Conservation (phyloP, 2,797 vertebrate species). For the Oryzias sinensis region DNA sequence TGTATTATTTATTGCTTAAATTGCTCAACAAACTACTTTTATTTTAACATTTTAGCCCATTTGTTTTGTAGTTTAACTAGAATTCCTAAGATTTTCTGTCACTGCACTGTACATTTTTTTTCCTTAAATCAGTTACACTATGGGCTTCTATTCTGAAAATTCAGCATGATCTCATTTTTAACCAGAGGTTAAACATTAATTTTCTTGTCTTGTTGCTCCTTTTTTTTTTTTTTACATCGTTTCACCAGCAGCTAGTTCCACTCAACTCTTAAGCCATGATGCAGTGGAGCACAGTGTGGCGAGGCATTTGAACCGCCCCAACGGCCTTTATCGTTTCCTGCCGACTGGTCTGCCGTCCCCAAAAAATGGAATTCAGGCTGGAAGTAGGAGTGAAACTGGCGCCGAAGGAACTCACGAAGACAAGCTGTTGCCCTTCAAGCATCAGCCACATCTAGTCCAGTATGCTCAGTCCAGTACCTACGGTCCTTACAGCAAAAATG, state of each 20-base stretch:
- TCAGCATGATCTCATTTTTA: too few species aligned
- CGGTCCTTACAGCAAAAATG: conserved; percentile 1
- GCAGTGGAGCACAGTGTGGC: neutral
- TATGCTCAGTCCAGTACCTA: conserved; percentile 3
- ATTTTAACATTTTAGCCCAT: too few species aligned
- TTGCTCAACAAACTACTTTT: too few species aligned
- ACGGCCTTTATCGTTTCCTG: neutral
- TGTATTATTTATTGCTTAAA: too few species aligned
- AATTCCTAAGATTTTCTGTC: neutral
- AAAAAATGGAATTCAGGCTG: conserved; percentile 15
- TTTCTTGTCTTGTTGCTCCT: neutral
- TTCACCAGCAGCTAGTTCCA: conserved; percentile 26
- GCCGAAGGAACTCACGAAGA: neutral
- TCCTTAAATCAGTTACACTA: neutral
- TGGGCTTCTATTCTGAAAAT: neutral
- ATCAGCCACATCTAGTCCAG: neutral
- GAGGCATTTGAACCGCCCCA: conserved; percentile 5
- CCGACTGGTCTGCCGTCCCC: conserved; percentile 5
- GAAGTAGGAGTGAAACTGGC: conserved; percentile 3
- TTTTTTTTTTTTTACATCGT: neutral
- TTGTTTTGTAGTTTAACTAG: too few species aligned
- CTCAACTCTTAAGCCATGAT: conserved; percentile 4
- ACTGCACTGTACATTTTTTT: neutral
- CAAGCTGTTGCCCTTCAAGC: conserved; percentile 4
- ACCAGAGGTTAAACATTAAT: neutral